Evolutionary conservation across 2,113 vertebrate species (phyloP).

Genomic region (Tenrec ecaudatus): DNA sequence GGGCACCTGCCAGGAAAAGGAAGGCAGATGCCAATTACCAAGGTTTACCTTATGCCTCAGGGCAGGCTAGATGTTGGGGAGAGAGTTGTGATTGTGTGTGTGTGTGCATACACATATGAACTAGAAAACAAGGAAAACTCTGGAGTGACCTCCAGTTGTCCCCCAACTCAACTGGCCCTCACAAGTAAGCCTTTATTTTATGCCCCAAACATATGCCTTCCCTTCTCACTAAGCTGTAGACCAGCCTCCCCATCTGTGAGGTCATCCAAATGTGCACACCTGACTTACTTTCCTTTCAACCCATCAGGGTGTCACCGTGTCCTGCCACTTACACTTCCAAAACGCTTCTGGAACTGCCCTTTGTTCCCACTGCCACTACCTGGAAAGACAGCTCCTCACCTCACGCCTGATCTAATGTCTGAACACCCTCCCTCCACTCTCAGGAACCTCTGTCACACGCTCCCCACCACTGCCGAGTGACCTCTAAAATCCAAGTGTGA

Average conservation of each 20-base stretch:
- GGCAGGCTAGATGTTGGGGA: background rate
- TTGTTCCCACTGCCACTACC: background rate
- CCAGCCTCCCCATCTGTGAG: background rate
- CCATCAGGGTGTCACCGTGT: background rate
- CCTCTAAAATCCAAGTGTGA: background rate
- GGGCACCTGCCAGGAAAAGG: background rate
- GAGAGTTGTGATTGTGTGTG: background rate
- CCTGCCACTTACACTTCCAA: background rate
- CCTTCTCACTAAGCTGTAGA: background rate
- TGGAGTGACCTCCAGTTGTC: background rate
- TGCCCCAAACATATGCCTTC: background rate
- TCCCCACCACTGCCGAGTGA: background rate
- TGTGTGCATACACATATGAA: background rate
- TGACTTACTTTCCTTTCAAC: background rate
- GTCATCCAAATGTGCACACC: background rate
- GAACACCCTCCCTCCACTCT: background rate
- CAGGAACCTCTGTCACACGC: no score
- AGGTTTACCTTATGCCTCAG: background rate
- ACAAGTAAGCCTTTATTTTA: background rate
- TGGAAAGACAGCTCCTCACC: background rate
- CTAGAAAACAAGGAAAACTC: background rate
- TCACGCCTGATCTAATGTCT: background rate
- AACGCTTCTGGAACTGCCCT: background rate
- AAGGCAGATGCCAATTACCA: background rate
- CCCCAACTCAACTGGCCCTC: background rate